These are phyloP conservation scores for Phenganax subtilis DNA, from an alignment of 92 coral and sea anemone species.

Conservation along the genomic window DNA sequence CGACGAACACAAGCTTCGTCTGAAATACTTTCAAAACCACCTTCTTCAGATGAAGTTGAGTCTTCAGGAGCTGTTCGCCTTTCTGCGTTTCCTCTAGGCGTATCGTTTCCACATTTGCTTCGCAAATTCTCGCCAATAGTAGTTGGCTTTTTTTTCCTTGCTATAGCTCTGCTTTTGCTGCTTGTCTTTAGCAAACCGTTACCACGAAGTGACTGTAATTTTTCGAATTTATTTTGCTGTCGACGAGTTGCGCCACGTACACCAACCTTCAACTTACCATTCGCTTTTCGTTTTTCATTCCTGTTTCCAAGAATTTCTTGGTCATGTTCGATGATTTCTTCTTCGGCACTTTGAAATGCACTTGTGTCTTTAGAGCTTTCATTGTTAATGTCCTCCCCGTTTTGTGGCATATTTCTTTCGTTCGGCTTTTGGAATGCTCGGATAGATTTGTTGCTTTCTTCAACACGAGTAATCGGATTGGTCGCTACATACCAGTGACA, in stretches of 20 bases:
- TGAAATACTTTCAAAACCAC: background rate
- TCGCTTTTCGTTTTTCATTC: too few relatives aligned
- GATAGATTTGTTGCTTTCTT: background rate
- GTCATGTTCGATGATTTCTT: background rate
- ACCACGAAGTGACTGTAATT: too few relatives aligned
- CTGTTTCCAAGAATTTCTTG: background rate
- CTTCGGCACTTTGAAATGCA: background rate
- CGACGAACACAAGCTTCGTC: constrained; percentile 2
- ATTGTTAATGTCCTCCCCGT: background rate
- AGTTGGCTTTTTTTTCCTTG: background rate
- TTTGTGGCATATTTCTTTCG: background rate
- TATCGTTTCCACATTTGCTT: background rate
- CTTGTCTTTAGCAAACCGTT: too few relatives aligned
- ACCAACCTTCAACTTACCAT: too few relatives aligned
- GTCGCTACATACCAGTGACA: background rate
- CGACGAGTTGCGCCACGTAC: too few relatives aligned
- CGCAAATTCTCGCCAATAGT: background rate
- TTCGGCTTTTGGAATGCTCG: background rate
- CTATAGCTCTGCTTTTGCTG: background rate
- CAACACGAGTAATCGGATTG: background rate
- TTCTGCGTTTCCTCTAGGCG: constrained; percentile 1
- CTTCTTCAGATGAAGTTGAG: background rate
- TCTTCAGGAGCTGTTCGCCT: background rate
- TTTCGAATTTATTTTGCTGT: too few relatives aligned
- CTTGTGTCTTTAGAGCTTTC: background rate